These are phyloP conservation scores for Globodera rostochiensis DNA, from an alignment of 1,140 invertebrate genomes.

Conservation along the genomic window DNA sequence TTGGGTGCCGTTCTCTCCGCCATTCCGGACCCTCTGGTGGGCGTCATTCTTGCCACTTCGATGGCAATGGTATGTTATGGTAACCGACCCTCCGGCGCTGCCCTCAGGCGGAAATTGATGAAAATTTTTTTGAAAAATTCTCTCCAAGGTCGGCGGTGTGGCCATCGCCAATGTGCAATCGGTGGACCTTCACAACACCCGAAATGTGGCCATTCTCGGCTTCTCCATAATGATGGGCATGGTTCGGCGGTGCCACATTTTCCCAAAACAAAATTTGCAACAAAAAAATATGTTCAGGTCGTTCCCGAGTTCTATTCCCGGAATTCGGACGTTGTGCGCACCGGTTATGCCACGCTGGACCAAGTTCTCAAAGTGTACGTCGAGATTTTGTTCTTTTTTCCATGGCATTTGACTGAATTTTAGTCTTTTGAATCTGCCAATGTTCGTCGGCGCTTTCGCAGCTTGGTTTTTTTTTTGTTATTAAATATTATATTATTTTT, in stretches of 20 bases:
- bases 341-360: slow-evolving; percentile 32
- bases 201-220: slow-evolving; percentile 67
- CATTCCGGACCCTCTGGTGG: slow-evolving; percentile 64
- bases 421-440: slow-evolving; percentile 60
- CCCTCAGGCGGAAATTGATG: too few relatives aligned
- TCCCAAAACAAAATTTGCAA: not conserved
- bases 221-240: slow-evolving; percentile 67
- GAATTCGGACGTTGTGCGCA: slow-evolving; percentile 12
- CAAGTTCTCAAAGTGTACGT: slow-evolving; percentile 39
- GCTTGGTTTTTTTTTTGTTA: slow-evolving; percentile 62
- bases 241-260: not conserved
- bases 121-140: too few relatives aligned
- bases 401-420: not conserved
- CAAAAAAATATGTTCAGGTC: slow-evolving; percentile 41
- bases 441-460: slow-evolving; percentile 66
- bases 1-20: slow-evolving; percentile 63
- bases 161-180: slow-evolving; percentile 57
- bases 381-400: not conserved
- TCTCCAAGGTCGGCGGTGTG: slow-evolving; percentile 63
- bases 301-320: slow-evolving; percentile 41
- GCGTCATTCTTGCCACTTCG: slow-evolving; percentile 61
- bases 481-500: not conserved
- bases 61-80: slow-evolving; percentile 65
- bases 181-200: slow-evolving; percentile 66
- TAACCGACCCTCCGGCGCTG: not conserved